Evolutionary conservation across 2,888 invertebrate genomes (phyloP).

Genomic region (Shargacucullia verbasci): DNA sequence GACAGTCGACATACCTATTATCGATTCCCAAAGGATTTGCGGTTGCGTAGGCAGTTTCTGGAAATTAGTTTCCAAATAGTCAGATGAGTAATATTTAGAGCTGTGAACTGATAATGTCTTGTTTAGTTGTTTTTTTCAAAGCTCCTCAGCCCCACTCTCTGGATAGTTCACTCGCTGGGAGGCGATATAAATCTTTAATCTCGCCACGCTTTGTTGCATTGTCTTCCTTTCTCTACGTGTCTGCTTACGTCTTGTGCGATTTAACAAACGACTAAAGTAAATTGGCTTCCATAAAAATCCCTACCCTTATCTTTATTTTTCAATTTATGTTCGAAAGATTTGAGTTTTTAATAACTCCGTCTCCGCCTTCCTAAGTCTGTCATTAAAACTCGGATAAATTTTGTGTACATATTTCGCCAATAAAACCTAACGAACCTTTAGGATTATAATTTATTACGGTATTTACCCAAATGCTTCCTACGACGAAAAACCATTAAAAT

Average conservation of each 20-base stretch:
- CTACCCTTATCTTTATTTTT: conserved; percentile 1
- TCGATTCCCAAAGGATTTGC: conserved; percentile 54
- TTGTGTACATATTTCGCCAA: not conserved
- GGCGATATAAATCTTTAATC: conserved; percentile 47
- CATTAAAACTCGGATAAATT: conserved; percentile 3
- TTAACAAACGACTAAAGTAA: conserved; percentile 17
- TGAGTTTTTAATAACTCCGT: conserved; percentile 3
- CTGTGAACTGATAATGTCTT: conserved; percentile 9
- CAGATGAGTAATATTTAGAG: conserved; percentile 1
- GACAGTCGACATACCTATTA: conserved; percentile 26
- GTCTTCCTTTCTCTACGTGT: conserved; percentile 33
- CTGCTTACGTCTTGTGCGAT: conserved; percentile 19
- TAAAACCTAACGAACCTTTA: not conserved
- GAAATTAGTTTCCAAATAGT: conserved; percentile 27
- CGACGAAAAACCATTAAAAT: conserved; percentile 36
- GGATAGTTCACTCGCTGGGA: conserved; percentile 16
- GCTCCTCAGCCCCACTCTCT: not conserved
- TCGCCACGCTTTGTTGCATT: conserved; percentile 29
- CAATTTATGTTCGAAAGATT: conserved; percentile 6
- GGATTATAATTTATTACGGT: not conserved
- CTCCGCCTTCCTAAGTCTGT: conserved; percentile 1
- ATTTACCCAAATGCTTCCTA: not conserved
- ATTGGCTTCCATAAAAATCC: not conserved
- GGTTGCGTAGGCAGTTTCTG: conserved; percentile 26
- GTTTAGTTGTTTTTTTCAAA: conserved; percentile 10